phyloP scores from a whole-genome alignment of 2,797 vertebrate species.

The Pitangus sulphuratus region DNA sequence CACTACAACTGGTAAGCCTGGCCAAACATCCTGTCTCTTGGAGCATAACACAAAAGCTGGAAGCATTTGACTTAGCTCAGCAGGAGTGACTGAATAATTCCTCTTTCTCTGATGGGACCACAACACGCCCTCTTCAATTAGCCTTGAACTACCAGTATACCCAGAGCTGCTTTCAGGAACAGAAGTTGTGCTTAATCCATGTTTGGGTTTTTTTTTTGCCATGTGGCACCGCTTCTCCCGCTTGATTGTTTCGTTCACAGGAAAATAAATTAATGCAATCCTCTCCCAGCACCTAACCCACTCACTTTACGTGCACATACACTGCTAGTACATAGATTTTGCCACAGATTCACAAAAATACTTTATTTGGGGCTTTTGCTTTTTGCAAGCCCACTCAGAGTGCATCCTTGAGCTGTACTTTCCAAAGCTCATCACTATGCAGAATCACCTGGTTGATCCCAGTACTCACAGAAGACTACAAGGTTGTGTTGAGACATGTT shows the following conservation, averaged over 20 bases:
- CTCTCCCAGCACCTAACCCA: not conserved
- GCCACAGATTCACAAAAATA: not conserved
- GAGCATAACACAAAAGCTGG: not conserved
- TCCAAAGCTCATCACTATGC: not conserved
- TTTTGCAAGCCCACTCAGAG: not conserved
- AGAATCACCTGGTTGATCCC: not conserved
- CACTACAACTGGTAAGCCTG: not conserved
- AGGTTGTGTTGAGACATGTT: not conserved
- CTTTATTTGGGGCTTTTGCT: not conserved
- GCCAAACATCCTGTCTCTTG: not conserved
- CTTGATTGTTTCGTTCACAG: not conserved
- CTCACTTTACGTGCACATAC: not conserved
- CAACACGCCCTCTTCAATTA: conserved; percentile 28
- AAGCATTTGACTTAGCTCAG: not conserved
- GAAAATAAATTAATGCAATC: not conserved
- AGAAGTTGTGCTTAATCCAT: not conserved
- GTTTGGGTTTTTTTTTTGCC: not conserved
- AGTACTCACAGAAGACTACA: not conserved
- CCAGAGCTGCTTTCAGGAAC: not conserved
- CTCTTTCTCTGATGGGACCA: not conserved
- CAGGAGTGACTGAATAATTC: not conserved
- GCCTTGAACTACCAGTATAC: not conserved
- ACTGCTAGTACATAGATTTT: not conserved
- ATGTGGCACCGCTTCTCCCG: not conserved
- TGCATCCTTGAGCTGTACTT: not conserved